Evolutionary conservation across 2,888 invertebrate genomes (phyloP).

Genomic region (Cerceris rybyensis): DNA sequence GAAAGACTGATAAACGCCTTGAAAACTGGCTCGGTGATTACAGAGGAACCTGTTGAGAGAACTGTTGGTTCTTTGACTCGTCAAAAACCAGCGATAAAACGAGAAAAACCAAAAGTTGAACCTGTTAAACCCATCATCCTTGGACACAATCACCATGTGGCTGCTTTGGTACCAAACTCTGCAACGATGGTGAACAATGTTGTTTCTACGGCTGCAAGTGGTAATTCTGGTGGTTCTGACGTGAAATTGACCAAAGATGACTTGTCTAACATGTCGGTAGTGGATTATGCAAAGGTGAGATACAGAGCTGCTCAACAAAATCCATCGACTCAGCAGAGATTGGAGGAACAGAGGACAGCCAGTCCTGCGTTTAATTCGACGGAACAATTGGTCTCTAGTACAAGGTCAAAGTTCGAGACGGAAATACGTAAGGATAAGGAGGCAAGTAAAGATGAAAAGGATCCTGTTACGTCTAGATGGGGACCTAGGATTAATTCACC

Average conservation of each 20-base stretch:
- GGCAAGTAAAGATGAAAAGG: slow-evolving; percentile 69
- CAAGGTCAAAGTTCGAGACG: slow-evolving; percentile 75
- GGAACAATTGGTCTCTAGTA: slow-evolving; percentile 67
- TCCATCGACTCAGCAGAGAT: slow-evolving; percentile 80
- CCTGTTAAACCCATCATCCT: slow-evolving; percentile 74
- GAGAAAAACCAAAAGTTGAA: slow-evolving; percentile 77
- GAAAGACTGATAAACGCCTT: slow-evolving; percentile 90
- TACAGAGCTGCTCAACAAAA: slow-evolving; percentile 84
- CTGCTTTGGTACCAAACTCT: slow-evolving; percentile 56
- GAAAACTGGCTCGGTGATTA: slow-evolving; percentile 87
- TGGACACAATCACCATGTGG: slow-evolving; percentile 57
- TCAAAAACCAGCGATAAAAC: slow-evolving; percentile 77
- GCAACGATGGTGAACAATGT: slow-evolving; percentile 64
- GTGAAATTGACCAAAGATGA: slow-evolving; percentile 74
- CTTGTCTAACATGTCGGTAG: slow-evolving; percentile 82
- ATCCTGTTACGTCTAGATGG: slow-evolving; percentile 78
- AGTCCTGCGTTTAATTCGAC: slow-evolving; percentile 48
- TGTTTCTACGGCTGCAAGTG: not conserved
- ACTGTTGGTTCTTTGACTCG: slow-evolving; percentile 41
- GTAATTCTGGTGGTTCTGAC: slow-evolving; percentile 28
- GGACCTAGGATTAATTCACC: slow-evolving; percentile 79
- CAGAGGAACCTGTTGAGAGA: slow-evolving; percentile 80
- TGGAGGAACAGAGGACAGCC: slow-evolving; percentile 82
- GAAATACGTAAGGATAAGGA: slow-evolving; percentile 64
- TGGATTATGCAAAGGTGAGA: slow-evolving; percentile 87